Conservation (phyloP, 2,888 invertebrate species). For the Desoria tigrina region DNA sequence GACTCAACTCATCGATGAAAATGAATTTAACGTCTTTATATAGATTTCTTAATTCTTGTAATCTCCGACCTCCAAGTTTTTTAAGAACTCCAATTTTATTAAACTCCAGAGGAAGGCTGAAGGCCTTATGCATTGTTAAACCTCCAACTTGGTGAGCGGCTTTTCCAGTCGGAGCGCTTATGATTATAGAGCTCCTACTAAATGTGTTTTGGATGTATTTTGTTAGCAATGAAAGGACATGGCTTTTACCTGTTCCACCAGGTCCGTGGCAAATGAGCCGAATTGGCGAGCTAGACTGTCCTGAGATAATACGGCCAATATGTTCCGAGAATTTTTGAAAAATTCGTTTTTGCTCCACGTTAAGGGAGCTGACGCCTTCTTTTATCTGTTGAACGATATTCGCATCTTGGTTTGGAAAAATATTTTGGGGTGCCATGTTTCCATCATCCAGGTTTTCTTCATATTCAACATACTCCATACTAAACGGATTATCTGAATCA, state of each 20-base stretch:
- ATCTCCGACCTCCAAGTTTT: constrained; percentile 2
- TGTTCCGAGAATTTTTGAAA: too few species aligned
- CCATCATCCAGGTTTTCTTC: too few species aligned
- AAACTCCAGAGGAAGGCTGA: constrained; percentile 8
- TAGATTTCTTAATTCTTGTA: constrained; percentile 5
- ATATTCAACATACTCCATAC: not conserved
- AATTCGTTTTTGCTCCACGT: not conserved
- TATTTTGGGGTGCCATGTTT: too few species aligned
- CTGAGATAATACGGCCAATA: too few species aligned
- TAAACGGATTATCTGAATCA: too few species aligned
- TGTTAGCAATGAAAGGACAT: constrained; percentile 6
- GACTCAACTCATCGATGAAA: constrained; percentile 25
- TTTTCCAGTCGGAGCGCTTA: constrained; percentile 16
- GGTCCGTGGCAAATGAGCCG: not conserved
- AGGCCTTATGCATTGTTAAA: constrained; percentile 16
- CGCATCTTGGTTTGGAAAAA: not conserved
- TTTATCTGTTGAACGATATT: not conserved
- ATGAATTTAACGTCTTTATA: constrained; percentile 15
- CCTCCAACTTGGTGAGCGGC: not conserved
- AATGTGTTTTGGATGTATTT: not conserved
- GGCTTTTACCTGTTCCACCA: constrained; percentile 19
- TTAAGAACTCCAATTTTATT: too few species aligned
- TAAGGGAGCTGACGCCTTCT: not conserved
- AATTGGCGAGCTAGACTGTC: too few species aligned
- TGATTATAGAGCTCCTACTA: not conserved